These are phyloP conservation scores for Hemichromis elongatus DNA, from an alignment of 2,113 vertebrate species.

Conservation along the genomic window DNA sequence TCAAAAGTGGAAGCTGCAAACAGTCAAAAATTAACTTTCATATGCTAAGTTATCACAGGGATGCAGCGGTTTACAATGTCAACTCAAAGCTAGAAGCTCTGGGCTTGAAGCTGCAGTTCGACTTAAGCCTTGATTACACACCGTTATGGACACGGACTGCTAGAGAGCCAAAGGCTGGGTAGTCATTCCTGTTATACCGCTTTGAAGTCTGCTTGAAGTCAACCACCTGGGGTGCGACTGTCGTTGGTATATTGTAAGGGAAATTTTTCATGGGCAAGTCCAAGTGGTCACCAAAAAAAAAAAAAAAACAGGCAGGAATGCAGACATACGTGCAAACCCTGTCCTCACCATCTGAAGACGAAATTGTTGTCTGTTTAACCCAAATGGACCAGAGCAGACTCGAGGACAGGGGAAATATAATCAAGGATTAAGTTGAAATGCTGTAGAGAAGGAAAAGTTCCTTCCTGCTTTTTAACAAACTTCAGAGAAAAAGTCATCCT, in stretches of 20 bases:
- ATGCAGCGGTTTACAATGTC: background rate
- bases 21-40: background rate
- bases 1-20: background rate
- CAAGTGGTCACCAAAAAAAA: background rate
- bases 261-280: background rate
- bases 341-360: background rate
- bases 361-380: background rate
- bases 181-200: background rate
- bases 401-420: background rate
- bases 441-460: background rate
- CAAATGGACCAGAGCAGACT: background rate
- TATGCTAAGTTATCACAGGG: background rate
- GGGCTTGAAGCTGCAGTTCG: background rate
- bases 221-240: fast-evolving
- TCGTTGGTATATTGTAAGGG: background rate
- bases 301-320: background rate
- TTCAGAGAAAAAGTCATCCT: background rate
- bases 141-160: background rate
- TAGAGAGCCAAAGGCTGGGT: background rate
- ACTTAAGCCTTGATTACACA: background rate
- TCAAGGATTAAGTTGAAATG: background rate
- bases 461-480: background rate
- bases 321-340: background rate
- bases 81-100: background rate
- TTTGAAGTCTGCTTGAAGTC: background rate